Percentiles rank a stretch among this genome's conserved stretches.
phyloP scores from a whole-genome alignment of 2,113 vertebrate genomes.

The Cephalophus harveyi region DNA sequence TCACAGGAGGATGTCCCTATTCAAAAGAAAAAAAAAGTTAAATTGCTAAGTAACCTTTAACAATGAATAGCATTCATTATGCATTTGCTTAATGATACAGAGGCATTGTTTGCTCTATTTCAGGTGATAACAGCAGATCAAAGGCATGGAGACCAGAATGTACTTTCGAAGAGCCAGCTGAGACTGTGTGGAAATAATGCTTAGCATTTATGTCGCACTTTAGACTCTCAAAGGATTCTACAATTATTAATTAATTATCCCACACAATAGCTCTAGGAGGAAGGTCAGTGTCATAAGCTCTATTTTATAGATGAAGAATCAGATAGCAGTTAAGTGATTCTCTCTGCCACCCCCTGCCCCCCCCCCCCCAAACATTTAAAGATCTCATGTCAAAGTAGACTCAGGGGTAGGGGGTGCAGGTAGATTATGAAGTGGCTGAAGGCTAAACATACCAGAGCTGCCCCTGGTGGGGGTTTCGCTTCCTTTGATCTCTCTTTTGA shows the following conservation, averaged over 20 bases:
- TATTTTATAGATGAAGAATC: constrained; percentile 44
- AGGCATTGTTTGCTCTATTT: constrained; percentile 51
- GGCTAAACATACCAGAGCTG: background rate
- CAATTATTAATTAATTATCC: constrained; percentile 69
- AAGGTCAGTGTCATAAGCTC: constrained; percentile 61
- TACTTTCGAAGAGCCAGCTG: constrained; percentile 3
- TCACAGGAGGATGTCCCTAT: constrained; percentile 29
- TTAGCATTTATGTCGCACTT: constrained; percentile 45
- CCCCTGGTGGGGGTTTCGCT: background rate
- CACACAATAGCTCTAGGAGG: constrained; percentile 39
- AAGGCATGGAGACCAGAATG: background rate
- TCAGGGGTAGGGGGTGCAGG: background rate
- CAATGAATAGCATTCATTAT: constrained; percentile 49
- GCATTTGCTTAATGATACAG: constrained; percentile 57
- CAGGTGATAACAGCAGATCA: constrained; percentile 61
- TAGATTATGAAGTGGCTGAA: background rate
- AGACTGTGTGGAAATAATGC: constrained; percentile 28
- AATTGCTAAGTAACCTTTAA: constrained; percentile 59
- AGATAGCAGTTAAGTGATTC: constrained; percentile 7
- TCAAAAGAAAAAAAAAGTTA: constrained; percentile 22
- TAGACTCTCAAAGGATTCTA: constrained; percentile 45
- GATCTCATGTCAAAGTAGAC: background rate
- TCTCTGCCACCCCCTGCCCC: rapidly evolving
- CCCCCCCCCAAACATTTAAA: background rate
- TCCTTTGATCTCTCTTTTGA: background rate